Conservation (phyloP, 2,888 invertebrate genomes). For the Polyommatus icarus region DNA sequence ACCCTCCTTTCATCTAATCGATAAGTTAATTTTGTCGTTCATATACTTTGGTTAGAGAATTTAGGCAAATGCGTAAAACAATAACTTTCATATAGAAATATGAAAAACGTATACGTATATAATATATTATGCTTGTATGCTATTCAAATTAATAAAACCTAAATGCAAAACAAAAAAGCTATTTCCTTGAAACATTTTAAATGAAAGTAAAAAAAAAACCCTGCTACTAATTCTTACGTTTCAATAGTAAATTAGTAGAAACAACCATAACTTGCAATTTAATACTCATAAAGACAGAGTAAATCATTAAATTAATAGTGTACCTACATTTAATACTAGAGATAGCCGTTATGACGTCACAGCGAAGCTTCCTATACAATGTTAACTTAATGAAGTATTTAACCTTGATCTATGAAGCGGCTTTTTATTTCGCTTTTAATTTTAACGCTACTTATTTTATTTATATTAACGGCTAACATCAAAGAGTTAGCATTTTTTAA, state of each 20-base stretch:
- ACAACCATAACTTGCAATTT: background rate
- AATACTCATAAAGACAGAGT: background rate
- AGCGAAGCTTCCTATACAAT: background rate
- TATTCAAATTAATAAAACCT: too few species aligned
- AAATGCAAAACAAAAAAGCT: too few species aligned
- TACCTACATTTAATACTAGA: background rate
- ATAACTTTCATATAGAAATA: too few species aligned
- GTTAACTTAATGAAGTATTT: background rate
- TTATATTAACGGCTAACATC: conserved; percentile 23
- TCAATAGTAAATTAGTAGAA: background rate
- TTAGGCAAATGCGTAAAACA: background rate
- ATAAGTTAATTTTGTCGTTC: background rate
- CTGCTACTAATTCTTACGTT: too few species aligned
- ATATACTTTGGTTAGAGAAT: background rate
- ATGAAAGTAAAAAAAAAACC: too few species aligned
- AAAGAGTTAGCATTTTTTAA: background rate
- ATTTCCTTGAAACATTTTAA: too few species aligned
- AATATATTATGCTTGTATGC: too few species aligned
- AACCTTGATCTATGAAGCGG: conserved; percentile 17
- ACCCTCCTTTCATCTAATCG: background rate
- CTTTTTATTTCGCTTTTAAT: background rate
- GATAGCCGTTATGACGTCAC: conserved; percentile 10
- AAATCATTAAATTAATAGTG: background rate
- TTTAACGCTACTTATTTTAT: background rate
- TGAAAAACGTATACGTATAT: too few species aligned